A percentile compares a stretch with the other conserved stretches of the same genome.
phyloP scores from a whole-genome alignment of 1,140 invertebrate species.

The Penaeus japonicus region DNA sequence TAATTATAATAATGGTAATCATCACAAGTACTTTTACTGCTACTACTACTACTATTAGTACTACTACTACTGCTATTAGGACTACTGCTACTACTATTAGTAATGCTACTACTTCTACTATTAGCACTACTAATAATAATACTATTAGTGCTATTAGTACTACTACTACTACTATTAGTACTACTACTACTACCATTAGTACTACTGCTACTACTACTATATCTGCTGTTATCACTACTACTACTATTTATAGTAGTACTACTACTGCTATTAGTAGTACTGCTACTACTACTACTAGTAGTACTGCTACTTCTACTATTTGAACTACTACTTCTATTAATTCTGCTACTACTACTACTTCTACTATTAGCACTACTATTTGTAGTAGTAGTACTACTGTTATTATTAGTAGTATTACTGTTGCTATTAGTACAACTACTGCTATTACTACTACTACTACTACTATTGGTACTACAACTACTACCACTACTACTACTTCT shows the following conservation, averaged over 20 bases:
- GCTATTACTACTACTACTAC: too few species aligned
- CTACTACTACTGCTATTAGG: neutral
- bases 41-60: too few species aligned
- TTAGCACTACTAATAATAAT: neutral
- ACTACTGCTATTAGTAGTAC: neutral
- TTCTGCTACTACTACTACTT: neutral
- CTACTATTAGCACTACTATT: too few species aligned
- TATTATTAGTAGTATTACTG: too few species aligned
- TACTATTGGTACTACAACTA: too few species aligned
- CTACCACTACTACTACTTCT: too few species aligned
- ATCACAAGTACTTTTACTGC: too few species aligned
- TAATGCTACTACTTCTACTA: neutral
- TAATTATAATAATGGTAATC: too few species aligned
- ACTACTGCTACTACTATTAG: neutral
- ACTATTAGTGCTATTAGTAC: neutral
- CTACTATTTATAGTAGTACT: neutral
- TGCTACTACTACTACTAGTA: neutral
- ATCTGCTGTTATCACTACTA: neutral
- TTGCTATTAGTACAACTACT: too few species aligned
- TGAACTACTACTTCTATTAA: neutral
- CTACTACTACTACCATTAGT: neutral
- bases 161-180: neutral
- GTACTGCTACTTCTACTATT: neutral
- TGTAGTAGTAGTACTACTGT: too few species aligned
- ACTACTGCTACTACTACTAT: neutral